Conservation (phyloP, 53 echinoderm and acorn worm genomes). For the Patiria pectinifera region DNA sequence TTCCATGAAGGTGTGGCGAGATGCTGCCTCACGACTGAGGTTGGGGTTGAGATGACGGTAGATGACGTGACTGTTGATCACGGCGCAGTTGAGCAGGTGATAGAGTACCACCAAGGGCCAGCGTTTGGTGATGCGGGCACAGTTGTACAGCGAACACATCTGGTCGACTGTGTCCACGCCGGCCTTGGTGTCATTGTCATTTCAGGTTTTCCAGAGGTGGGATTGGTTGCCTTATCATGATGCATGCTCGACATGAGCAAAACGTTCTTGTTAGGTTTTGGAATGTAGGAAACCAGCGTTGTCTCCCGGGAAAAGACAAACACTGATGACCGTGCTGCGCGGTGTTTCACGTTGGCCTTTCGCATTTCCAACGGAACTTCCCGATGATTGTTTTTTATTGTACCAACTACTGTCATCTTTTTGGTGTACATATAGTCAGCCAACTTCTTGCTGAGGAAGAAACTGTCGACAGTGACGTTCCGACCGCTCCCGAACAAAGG, state of each 20-base stretch:
- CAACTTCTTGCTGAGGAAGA: not conserved
- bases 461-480: constrained; percentile 16
- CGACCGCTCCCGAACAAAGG: constrained; percentile 7
- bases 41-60: not conserved
- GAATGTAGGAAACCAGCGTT: constrained; percentile 12
- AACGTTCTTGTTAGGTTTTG: not conserved
- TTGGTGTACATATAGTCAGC: not conserved
- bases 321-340: not conserved
- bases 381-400: not conserved
- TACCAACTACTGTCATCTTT: not conserved
- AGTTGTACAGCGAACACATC: not conserved
- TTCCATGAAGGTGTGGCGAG: no score
- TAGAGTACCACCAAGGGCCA: not conserved
- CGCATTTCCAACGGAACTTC: not conserved
- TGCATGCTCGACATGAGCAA: not conserved
- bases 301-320: not conserved
- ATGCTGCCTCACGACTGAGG: no score
- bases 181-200: not conserved
- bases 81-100: not conserved
- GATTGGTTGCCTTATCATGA: not conserved
- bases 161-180: constrained; percentile 7
- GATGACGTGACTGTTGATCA: not conserved
- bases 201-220: not conserved
- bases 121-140: constrained; percentile 9
- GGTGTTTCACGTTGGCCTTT: not conserved